Base-by-base conservation (phyloP, 2,888 invertebrate species). In the Chorisops tibialis region DNA sequence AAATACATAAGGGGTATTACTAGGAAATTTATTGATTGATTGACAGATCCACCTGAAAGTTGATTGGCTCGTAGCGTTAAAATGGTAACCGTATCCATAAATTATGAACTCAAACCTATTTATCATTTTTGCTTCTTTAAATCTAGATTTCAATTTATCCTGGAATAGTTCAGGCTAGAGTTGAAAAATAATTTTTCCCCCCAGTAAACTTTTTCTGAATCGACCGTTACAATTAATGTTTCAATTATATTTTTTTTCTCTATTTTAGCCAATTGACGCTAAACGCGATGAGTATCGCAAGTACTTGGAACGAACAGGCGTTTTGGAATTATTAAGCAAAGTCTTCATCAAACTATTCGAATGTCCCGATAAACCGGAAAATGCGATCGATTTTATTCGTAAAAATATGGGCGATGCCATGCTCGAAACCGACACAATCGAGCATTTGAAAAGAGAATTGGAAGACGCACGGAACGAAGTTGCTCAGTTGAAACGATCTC, bases 271-370 rank as follows among this genome's bases (percentile, higher is more conserved):
- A 19, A 78, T 78, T 49, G 78, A 78, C 66, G 74, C 73, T 2
- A 77, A 74, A 63, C 77, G 78, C 12, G 78, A 78, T 68, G 78
- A 78, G 65, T 78, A 76, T 58, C 75, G 78, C 1, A 74, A 75
- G 30, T 78, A 78, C 63, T 70, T 78, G 50, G 78, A 78, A 59
- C 71, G 73, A n/a, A 71, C 72, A 7, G 76, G 76, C 49, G 75
- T 75, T n/a, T 69, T 78, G 18, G 78, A 78, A 61, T 71, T 75
- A 1, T 65, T 78, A 6, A 74, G 74, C 2, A 78, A 78, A 68
- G 72, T 74, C 4, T 74, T 78, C 47, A 71, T 75, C 5, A 71
- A 78, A 45, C 69, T 78, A 12, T 70, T 75, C 7, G 71, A 72
- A 60, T 73, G 72, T 62, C 48, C 35, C 1, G 67, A 67, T n/a